These are phyloP conservation scores for Nansenia antarctica DNA, from an alignment of 2,113 vertebrate genomes.

Conservation along the genomic window DNA sequence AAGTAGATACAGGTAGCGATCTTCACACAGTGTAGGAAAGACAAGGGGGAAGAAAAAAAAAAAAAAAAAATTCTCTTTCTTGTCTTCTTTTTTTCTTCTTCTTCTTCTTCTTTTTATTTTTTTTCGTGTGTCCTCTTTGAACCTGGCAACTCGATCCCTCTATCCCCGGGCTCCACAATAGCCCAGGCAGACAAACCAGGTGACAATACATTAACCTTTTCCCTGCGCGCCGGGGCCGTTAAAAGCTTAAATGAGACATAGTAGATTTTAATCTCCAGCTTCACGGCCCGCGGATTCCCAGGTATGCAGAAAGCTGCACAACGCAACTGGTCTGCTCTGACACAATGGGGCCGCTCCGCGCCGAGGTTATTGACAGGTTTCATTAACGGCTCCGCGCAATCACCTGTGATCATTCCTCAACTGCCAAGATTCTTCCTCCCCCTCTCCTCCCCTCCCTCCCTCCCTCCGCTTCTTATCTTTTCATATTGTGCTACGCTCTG, in stretches of 20 bases:
- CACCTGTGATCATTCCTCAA: conserved; percentile 63
- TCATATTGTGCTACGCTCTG: conserved; percentile 63
- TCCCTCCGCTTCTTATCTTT: conserved; percentile 63
- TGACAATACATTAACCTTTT: conserved; percentile 69
- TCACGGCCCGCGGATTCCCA: conserved; percentile 55
- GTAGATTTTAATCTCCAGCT: conserved; percentile 70
- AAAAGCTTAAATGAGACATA: conserved; percentile 66
- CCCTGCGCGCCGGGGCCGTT: conserved; percentile 50
- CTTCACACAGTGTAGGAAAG: conserved; percentile 37
- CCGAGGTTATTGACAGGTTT: conserved; percentile 68
- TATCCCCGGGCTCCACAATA: conserved; percentile 62
- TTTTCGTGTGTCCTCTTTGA: no score
- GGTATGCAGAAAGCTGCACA: conserved; percentile 48
- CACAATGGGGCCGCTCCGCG: conserved; percentile 44
- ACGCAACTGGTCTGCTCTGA: conserved; percentile 34
- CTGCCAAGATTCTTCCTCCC: conserved; percentile 48
- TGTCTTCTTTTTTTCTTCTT: conserved; percentile 30
- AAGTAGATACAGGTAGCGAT: conserved; percentile 62
- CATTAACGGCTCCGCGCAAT: conserved; percentile 59
- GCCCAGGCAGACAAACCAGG: conserved; percentile 54
- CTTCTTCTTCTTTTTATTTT: no score
- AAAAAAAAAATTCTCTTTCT: conserved; percentile 37
- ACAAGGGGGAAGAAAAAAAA: conserved; percentile 26
- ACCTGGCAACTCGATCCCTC: conserved; percentile 70
- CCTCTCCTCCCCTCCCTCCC: conserved; percentile 34